Conservation (phyloP, 2,113 vertebrate species). For the Stigmatopora nigra region DNA sequence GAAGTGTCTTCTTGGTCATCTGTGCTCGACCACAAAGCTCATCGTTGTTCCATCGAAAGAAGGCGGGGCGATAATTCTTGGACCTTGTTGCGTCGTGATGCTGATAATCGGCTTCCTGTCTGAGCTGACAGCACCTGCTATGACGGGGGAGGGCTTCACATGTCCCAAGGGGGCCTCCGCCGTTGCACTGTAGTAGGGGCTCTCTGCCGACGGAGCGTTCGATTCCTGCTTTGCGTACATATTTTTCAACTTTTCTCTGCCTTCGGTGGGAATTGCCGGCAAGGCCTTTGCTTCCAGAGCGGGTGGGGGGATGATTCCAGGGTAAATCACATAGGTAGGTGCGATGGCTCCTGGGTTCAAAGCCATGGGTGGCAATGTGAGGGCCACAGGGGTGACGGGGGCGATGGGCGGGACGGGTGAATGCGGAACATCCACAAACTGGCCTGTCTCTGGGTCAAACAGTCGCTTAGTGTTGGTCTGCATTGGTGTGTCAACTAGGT, state of each 20-base stretch:
- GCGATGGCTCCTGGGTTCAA: conserved; percentile 50
- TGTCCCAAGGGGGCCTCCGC: conserved; percentile 47
- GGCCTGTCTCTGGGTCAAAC: conserved; percentile 89
- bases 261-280: conserved; percentile 48
- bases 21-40: conserved; percentile 96
- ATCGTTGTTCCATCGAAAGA: conserved; percentile 95
- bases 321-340: conserved; percentile 86
- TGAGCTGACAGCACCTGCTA: conserved; percentile 47
- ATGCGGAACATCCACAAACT: conserved; percentile 90
- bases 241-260: conserved; percentile 35
- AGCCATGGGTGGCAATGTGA: conserved; percentile 60
- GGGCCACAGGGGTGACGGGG: conserved; percentile 55
- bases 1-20: conserved; percentile 68
- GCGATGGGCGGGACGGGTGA: conserved; percentile 54
- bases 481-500: conserved; percentile 86
- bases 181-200: conserved; percentile 76
- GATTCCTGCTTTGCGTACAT: conserved; percentile 15
- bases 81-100: conserved; percentile 85
- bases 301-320: conserved; percentile 75
- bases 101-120: conserved; percentile 83
- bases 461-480: conserved; percentile 78
- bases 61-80: conserved; percentile 86
- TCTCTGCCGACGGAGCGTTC: conserved; percentile 56
- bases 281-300: conserved; percentile 55
- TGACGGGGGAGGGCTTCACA: conserved; percentile 33